These are phyloP conservation scores for Betta splendens DNA, from an alignment of 2,797 vertebrate species.

Conservation along the genomic window DNA sequence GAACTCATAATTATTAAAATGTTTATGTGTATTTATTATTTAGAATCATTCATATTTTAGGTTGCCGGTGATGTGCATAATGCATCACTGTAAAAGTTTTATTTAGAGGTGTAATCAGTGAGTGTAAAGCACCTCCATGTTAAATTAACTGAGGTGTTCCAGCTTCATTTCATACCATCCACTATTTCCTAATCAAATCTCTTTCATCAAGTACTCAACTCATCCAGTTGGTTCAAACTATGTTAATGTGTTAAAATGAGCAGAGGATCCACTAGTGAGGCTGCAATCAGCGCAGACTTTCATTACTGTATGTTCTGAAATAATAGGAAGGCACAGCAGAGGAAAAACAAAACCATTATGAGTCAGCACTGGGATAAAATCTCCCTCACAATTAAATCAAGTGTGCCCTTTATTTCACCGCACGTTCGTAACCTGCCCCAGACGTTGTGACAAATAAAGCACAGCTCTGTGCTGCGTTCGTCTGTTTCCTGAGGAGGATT, in stretches of 20 bases:
- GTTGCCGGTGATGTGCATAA: conserved; percentile 7
- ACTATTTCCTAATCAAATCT: conserved; percentile 66
- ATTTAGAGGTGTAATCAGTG: conserved; percentile 45
- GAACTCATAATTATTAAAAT: too few relatives aligned
- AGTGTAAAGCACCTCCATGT: conserved; percentile 43
- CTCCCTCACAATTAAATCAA: conserved; percentile 76
- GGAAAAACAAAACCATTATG: conserved; percentile 60
- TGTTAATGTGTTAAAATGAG: conserved; percentile 69
- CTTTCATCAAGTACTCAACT: conserved; percentile 69
- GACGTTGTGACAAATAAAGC: conserved; percentile 54
- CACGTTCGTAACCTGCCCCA: conserved; percentile 67
- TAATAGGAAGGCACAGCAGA: conserved; percentile 55
- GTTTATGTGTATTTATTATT: too few relatives aligned
- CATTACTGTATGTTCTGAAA: conserved; percentile 63
- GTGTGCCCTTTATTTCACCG: conserved; percentile 64
- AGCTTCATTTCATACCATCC: conserved; percentile 50
- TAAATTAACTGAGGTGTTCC: conserved; percentile 51
- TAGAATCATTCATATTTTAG: conserved; percentile 2
- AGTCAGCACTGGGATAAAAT: conserved; percentile 57
- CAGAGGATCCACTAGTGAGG: conserved; percentile 53
- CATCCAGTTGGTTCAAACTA: conserved; percentile 63
- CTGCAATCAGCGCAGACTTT: conserved; percentile 68
- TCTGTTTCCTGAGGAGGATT: too few relatives aligned
- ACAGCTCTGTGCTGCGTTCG: too few relatives aligned
- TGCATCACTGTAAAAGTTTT: conserved; percentile 13